Base-by-base conservation (phyloP, 2,888 invertebrate species). In the Rugalucina vietnamica region DNA sequence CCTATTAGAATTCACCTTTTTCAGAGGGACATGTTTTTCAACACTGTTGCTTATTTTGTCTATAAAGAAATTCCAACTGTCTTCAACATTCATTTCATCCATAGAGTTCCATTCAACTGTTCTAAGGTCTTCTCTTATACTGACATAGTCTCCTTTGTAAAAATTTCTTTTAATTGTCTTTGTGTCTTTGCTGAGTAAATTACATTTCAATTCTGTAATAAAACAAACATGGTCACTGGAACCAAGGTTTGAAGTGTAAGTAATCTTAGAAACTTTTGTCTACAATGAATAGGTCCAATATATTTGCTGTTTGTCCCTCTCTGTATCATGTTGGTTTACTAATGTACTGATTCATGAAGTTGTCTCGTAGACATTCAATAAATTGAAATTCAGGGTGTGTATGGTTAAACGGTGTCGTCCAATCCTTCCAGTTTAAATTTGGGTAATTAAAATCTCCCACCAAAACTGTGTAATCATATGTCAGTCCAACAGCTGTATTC, bases 211-310 rank as follows among this genome's bases (percentile, higher is more conserved):
- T 12, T 34, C 1, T n/a, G n/a, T n/a, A n/a, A n/a, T n/a, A n/a
- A n/a, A n/a, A n/a, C n/a, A n/a, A 18, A 78, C 34, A 71, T 78
- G 78, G 14, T 70, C 78, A 78, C 78, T 78, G 10, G 71, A 49
- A 12, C 78, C 50, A 14, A 73, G 21, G 24, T 73, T 73, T 8
- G 3, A 3, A 36, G 5, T 71, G 21, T 39, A 71, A 12, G 3
- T 4, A 34, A 71, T 24, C 4, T 71, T 24, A 4, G 2, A 4
- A 12, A 73, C 49, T 21, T 10, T 73, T 73, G 21, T 73, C 49
- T 10, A 37, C n/a, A 3, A 73, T 27, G 4, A 73, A 43, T 5
- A 73, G 49, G 49, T 73, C 73, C 32, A 73, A 49, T 21, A 73
- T 73, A 32, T 73, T 73, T 1, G 73, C 73, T 29, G 29, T 49